Evolutionary conservation across 2,797 vertebrate genomes (phyloP).

Genomic region (Odontamblyopus lacepedii): DNA sequence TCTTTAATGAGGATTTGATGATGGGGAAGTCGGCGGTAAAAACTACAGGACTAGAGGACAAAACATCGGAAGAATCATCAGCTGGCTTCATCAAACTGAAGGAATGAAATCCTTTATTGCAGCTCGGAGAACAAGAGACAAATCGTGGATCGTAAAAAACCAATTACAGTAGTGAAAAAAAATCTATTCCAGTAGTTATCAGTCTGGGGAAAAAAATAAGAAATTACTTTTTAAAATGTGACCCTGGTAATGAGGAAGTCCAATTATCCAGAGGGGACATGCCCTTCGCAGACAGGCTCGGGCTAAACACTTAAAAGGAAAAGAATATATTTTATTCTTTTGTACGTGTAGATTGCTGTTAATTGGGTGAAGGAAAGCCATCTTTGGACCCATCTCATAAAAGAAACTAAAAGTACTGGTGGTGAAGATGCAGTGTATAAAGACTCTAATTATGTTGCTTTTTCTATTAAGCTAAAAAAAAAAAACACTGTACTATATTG

Average conservation of each 20-base stretch:
- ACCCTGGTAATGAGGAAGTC: constrained; percentile 21
- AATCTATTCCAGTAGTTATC: constrained; percentile 33
- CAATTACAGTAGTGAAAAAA: constrained; percentile 44
- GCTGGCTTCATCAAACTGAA: constrained; percentile 39
- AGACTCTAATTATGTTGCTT: background rate
- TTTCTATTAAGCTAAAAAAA: background rate
- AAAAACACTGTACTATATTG: background rate
- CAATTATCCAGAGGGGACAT: constrained; percentile 27
- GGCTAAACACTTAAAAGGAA: constrained; percentile 9
- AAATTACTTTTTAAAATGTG: constrained; percentile 44
- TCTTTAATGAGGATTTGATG: constrained; percentile 47
- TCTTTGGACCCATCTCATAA: background rate
- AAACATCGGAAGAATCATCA: constrained; percentile 40
- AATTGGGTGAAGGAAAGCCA: background rate
- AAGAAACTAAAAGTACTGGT: background rate
- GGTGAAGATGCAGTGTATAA: no score
- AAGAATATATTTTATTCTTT: background rate
- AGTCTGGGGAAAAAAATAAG: constrained; percentile 34
- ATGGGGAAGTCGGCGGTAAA: constrained; percentile 32
- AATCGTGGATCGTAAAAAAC: constrained; percentile 45
- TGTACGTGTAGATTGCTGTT: background rate
- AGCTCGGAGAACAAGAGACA: constrained; percentile 38
- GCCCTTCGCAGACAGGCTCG: constrained; percentile 10
- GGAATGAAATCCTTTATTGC: constrained; percentile 30
- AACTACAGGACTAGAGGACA: constrained; percentile 32